Percentiles rank a stretch among this genome's conserved stretches.
These are phyloP conservation scores for Lithobates pipiens DNA, from an alignment of 2,797 vertebrate species.

Conservation along the genomic window DNA sequence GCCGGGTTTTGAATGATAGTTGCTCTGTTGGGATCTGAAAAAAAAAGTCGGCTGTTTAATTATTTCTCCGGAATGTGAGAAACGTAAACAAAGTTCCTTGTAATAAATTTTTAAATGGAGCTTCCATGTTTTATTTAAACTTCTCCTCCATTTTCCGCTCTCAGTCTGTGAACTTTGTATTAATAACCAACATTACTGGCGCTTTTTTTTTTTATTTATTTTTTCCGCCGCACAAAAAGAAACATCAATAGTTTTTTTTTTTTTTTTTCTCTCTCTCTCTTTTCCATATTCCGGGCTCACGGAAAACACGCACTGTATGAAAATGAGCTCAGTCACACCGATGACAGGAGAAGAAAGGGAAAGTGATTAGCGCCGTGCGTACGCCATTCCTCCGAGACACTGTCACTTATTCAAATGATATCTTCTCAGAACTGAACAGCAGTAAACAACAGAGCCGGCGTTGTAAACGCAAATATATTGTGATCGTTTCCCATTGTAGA, in stretches of 20 bases:
- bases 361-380: conserved; percentile 36
- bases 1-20: conserved; percentile 77
- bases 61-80: conserved; percentile 83
- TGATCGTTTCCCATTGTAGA: conserved; percentile 62
- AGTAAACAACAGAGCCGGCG: conserved; percentile 26
- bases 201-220: neutral
- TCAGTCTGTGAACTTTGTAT: conserved; percentile 77
- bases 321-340: conserved; percentile 13
- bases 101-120: conserved; percentile 88
- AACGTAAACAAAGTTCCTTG: conserved; percentile 87
- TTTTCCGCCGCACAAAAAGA: conserved; percentile 66
- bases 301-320: conserved; percentile 23
- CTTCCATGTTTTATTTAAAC: conserved; percentile 86
- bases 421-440: conserved; percentile 33
- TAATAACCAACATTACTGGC: conserved; percentile 73
- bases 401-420: conserved; percentile 55
- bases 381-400: conserved; percentile 4
- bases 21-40: conserved; percentile 76
- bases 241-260: conserved; percentile 78
- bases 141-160: conserved; percentile 82
- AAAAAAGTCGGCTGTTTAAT: conserved; percentile 84
- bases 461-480: conserved; percentile 38
- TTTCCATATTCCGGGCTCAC: neutral
- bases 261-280: conserved; percentile 6
- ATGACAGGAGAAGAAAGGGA: conserved; percentile 51